Base-by-base conservation (phyloP, 2,888 invertebrate species). In the Lepidonotus clava region DNA sequence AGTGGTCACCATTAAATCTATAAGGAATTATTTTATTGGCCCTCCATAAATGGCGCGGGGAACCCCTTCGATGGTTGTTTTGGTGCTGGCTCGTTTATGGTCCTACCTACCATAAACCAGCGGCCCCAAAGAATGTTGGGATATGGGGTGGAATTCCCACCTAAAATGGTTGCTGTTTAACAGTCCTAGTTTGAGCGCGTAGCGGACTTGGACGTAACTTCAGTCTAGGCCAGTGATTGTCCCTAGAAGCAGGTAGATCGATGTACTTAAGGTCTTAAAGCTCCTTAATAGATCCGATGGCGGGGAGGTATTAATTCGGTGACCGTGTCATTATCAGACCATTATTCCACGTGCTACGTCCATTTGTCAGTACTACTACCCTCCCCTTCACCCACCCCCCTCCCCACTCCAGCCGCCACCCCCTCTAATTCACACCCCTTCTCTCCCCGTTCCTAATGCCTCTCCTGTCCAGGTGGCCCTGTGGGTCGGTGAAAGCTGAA, bases 181-280 rank as follows among this genome's bases (percentile, higher is more conserved):
- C n/a, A n/a, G n/a, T n/a, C n/a, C n/a, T n/a, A n/a, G n/a, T n/a
- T n/a, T n/a, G n/a, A n/a, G n/a, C n/a, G n/a, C n/a, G n/a, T n/a
- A n/a, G n/a, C n/a, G n/a, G n/a, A n/a, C n/a, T n/a, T n/a, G n/a
- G n/a, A n/a, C n/a, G n/a, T n/a, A n/a, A n/a, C n/a, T n/a, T n/a
- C n/a, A n/a, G n/a, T n/a, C n/a, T n/a, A n/a, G n/a, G n/a, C n/a
- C n/a, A n/a, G n/a, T n/a, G n/a, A n/a, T n/a, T n/a, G n/a, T n/a
- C n/a, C n/a, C n/a, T n/a, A n/a, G n/a, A n/a, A n/a, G n/a, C 71
- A 71, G 71, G 71, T 71, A 61, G 38, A 71, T 71, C 21, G 71
- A 34, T 71, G 71, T 71, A 34, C 36, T 71, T 38, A 4, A 18
- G 71, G 34, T n/a, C 71, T 34, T 71, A n/a, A 71, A 38, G 36